Evolutionary conservation across 37 sponge, comb jelly and placozoan species (phyloP).

Genomic region (Beroe ovata): DNA sequence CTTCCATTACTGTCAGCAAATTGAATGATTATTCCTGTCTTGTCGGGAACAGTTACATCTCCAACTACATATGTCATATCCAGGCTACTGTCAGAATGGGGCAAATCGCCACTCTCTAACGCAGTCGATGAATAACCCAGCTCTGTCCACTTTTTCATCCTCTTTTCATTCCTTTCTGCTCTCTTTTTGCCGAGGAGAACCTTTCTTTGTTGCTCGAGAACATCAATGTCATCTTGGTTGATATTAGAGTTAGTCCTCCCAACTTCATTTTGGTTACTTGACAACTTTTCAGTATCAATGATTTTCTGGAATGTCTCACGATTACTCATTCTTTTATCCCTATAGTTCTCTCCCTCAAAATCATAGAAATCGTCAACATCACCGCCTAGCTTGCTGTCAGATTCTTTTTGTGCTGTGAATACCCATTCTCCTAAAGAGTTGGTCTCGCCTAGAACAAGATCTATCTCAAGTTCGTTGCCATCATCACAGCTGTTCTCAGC

Average conservation of each 20-base stretch:
- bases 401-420: not conserved
- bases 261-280: too few relatives aligned
- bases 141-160: not conserved
- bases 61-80: conserved; percentile 30
- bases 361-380: conserved; percentile 27
- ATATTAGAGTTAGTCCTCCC: not conserved
- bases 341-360: conserved; percentile 24
- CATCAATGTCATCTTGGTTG: not conserved
- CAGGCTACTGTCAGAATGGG: not conserved
- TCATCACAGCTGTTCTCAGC: not conserved
- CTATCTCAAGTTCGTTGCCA: not conserved
- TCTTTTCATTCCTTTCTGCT: not conserved
- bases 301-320: not conserved
- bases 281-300: not conserved
- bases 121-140: not conserved
- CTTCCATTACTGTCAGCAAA: conserved; percentile 5
- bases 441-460: not conserved
- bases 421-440: not conserved
- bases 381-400: not conserved
- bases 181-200: not conserved
- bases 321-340: not conserved
- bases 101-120: not conserved
- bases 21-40: conserved; percentile 2
- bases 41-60: not conserved
- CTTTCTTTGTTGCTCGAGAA: not conserved